phyloP scores from a whole-genome alignment of 2,888 invertebrate species.

The Pycnomerus fuliginosus region DNA sequence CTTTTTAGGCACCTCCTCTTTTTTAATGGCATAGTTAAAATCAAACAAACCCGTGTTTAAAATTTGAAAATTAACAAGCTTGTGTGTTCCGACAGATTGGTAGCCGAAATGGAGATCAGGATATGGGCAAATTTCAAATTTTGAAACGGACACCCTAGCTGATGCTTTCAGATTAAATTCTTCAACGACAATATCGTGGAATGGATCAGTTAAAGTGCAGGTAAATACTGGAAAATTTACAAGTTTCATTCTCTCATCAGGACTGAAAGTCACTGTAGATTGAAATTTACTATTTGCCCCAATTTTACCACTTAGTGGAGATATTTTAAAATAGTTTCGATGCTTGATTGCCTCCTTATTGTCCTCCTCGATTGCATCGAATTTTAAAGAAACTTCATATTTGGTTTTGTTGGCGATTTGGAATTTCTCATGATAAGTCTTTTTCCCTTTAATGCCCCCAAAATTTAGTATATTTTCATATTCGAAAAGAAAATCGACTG shows the following conservation, averaged over 20 bases:
- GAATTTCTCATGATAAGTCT: conserved; percentile 53
- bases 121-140: conserved; percentile 59
- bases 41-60: conserved; percentile 64
- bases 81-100: conserved; percentile 56
- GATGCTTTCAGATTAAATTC: conserved; percentile 38
- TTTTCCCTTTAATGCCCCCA: conserved; percentile 61
- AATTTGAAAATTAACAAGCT: conserved; percentile 58
- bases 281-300: conserved; percentile 26
- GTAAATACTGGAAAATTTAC: conserved; percentile 39
- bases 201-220: conserved; percentile 39
- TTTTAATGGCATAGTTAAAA: conserved; percentile 42
- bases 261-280: conserved; percentile 34
- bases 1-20: conserved; percentile 2
- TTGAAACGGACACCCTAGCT: conserved; percentile 42
- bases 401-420: conserved; percentile 60
- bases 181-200: conserved; percentile 36
- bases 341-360: conserved; percentile 7
- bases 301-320: conserved; percentile 20
- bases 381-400: conserved; percentile 42
- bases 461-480: conserved; percentile 53
- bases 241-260: conserved; percentile 36
- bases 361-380: conserved; percentile 26
- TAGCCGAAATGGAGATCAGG: conserved; percentile 62
- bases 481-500: conserved; percentile 61
- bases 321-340: conserved; percentile 27